Evolutionary conservation across 2,797 vertebrate genomes (phyloP).

Genomic region (Tiaroga cobitis): DNA sequence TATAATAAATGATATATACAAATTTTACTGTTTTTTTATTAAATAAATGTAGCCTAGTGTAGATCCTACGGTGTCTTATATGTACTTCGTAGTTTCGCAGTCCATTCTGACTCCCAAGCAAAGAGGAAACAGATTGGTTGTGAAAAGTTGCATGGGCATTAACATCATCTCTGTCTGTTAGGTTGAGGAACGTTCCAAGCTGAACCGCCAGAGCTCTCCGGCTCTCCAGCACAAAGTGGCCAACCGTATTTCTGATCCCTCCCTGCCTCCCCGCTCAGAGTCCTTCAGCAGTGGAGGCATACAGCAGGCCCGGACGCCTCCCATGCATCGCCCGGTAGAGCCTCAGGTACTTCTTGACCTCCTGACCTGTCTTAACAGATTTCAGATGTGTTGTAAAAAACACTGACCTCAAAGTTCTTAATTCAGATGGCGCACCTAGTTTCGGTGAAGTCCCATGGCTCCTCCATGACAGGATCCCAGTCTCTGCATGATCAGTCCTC

Average conservation of each 20-base stretch:
- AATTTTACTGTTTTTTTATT: neutral
- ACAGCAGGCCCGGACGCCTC: constrained; percentile 92
- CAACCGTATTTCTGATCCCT: constrained; percentile 96
- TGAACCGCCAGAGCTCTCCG: constrained; percentile 90
- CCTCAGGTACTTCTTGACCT: constrained; percentile 84
- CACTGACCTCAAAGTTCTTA: constrained; percentile 17
- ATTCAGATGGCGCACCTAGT: constrained; percentile 91
- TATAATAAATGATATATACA: neutral
- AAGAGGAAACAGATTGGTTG: constrained; percentile 4
- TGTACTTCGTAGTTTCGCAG: neutral
- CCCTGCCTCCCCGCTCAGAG: constrained; percentile 93
- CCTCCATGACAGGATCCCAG: constrained; percentile 93
- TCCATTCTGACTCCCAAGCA: constrained; percentile 16
- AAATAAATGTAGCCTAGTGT: neutral
- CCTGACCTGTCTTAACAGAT: neutral
- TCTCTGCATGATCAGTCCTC: constrained; percentile 94
- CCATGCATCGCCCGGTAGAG: constrained; percentile 92
- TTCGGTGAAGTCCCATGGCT: constrained; percentile 94
- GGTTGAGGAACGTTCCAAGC: constrained; percentile 89
- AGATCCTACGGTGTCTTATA: neutral
- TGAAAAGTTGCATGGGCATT: neutral
- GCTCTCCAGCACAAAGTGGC: constrained; percentile 96
- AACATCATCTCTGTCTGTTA: constrained; percentile 59
- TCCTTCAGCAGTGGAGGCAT: constrained; percentile 96
- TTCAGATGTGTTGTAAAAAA: neutral